Conservation (phyloP, 1,140 invertebrate genomes). For the Cydia strobilella region DNA sequence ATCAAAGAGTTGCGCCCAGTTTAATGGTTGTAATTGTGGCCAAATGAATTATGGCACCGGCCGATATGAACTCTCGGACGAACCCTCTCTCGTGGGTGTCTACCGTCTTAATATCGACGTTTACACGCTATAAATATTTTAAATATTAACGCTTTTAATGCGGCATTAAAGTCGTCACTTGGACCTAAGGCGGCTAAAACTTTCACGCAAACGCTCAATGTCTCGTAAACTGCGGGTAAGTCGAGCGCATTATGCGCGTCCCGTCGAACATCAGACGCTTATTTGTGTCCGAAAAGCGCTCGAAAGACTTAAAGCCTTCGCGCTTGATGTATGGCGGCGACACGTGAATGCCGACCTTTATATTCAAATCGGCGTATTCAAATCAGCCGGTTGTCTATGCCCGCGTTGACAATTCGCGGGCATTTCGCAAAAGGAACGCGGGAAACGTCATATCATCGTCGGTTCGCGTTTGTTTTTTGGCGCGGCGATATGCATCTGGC, state of each 20-base stretch:
- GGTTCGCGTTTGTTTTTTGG: slow-evolving; percentile 66
- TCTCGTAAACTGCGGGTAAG: slow-evolving; percentile 40
- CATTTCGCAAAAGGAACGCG: slow-evolving; percentile 71
- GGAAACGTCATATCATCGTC: slow-evolving; percentile 67
- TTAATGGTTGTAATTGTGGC: slow-evolving; percentile 77
- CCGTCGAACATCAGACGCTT: slow-evolving; percentile 69
- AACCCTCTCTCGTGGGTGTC: slow-evolving; percentile 61
- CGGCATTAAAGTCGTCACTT: slow-evolving; percentile 56
- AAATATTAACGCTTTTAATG: slow-evolving; percentile 68
- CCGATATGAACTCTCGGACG: slow-evolving; percentile 55
- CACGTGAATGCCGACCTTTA: slow-evolving; percentile 74
- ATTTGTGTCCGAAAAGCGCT: slow-evolving; percentile 77
- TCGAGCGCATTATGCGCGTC: slow-evolving; percentile 61
- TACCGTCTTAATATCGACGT: slow-evolving; percentile 69
- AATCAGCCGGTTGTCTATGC: slow-evolving; percentile 71
- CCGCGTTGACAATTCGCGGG: slow-evolving; percentile 72
- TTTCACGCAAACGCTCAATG: slow-evolving; percentile 13
- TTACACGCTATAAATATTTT: slow-evolving; percentile 77
- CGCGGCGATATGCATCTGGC: slow-evolving; percentile 75
- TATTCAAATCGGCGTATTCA: slow-evolving; percentile 77
- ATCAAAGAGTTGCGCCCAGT: slow-evolving; percentile 76
- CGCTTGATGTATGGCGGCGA: slow-evolving; percentile 73
- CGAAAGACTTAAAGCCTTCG: slow-evolving; percentile 73
- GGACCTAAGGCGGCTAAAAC: slow-evolving; percentile 37
- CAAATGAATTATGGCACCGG: slow-evolving; percentile 72